phyloP scores from a whole-genome alignment of 2,113 vertebrate genomes.

The Orcinus orca region DNA sequence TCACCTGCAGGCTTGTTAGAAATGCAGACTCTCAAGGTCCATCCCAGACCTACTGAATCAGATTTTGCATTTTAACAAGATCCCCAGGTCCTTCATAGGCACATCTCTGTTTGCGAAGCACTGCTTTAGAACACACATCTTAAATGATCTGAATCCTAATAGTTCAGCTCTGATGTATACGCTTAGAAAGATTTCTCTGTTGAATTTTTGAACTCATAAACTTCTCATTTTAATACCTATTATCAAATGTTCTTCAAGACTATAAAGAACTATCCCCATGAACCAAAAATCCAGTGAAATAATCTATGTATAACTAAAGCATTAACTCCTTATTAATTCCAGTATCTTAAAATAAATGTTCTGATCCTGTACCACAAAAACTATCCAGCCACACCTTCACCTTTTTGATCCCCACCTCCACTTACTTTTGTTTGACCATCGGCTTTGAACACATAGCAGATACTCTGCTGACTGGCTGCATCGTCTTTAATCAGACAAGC shows the following conservation, averaged over 20 bases:
- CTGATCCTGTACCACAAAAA: background rate
- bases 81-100: fast-evolving
- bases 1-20: background rate
- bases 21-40: background rate
- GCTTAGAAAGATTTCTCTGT: background rate
- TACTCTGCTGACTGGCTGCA: slow-evolving; percentile 74
- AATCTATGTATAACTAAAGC: background rate
- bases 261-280: background rate
- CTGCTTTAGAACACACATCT: background rate
- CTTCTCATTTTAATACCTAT: background rate
- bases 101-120: background rate
- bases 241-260: background rate
- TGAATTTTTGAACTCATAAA: background rate
- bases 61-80: background rate
- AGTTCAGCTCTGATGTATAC: background rate
- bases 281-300: background rate
- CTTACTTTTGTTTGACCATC: slow-evolving; percentile 93
- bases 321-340: background rate
- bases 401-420: background rate
- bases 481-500: slow-evolving; percentile 90
- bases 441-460: slow-evolving; percentile 94
- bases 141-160: background rate
- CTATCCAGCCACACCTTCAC: background rate
- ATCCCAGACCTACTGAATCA: background rate
- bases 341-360: background rate